A percentile compares a stretch with the other conserved stretches of the same genome.
These are phyloP conservation scores for Stercorarius parasiticus DNA, from an alignment of 2,113 vertebrate genomes.

Conservation along the genomic window DNA sequence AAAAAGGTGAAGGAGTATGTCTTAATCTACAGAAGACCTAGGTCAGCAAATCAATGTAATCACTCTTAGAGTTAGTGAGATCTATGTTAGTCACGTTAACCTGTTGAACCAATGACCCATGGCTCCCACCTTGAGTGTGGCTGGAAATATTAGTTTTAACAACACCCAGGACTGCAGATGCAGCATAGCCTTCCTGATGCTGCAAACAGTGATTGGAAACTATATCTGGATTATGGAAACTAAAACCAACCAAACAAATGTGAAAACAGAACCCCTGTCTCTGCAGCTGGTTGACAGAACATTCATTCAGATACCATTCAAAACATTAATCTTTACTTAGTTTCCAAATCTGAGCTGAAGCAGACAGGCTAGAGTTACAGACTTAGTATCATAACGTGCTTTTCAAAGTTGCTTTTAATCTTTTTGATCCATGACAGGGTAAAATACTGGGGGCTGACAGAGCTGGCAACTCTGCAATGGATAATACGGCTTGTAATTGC, in stretches of 20 bases:
- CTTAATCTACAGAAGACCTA: slow-evolving; percentile 2
- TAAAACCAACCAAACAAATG: not conserved
- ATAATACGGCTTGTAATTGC: not conserved
- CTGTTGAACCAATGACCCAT: not conserved
- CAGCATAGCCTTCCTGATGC: not conserved
- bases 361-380: not conserved
- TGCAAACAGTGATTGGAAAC: not conserved
- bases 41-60: slow-evolving; percentile 49
- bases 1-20: slow-evolving; percentile 25
- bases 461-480: not conserved
- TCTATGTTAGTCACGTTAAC: slow-evolving; percentile 11
- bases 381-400: not conserved
- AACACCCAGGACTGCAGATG: not conserved
- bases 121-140: not conserved
- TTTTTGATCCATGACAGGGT: slow-evolving; percentile 11
- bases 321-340: slow-evolving; percentile 32
- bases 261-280: not conserved
- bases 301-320: not conserved
- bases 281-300: not conserved
- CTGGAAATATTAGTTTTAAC: not conserved
- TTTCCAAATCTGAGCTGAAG: slow-evolving; percentile 26
- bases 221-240: not conserved
- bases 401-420: slow-evolving; percentile 28
- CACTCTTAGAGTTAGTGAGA: not conserved
- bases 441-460: not conserved